phyloP scores from a whole-genome alignment of 2,888 invertebrate genomes.

The Drosophila tripunctata region DNA sequence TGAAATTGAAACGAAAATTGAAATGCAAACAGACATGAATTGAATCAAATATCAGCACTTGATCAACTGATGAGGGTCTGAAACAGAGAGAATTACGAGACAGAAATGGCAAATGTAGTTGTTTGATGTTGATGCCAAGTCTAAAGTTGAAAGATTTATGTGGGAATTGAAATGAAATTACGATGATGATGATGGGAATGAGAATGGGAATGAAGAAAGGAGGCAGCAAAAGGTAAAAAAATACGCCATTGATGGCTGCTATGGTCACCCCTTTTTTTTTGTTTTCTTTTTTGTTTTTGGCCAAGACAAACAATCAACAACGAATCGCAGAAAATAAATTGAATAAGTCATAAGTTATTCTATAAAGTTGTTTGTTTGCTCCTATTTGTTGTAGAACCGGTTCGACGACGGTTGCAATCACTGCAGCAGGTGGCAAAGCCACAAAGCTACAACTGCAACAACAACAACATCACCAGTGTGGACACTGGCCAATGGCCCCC shows the following conservation, averaged over 20 bases:
- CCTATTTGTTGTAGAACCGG: slow-evolving; percentile 54
- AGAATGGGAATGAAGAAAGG: slow-evolving; percentile 13
- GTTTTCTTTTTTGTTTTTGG: slow-evolving; percentile 24
- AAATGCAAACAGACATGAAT: background rate
- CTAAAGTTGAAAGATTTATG: slow-evolving; percentile 58
- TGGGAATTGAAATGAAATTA: slow-evolving; percentile 50
- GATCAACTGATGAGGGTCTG: slow-evolving; percentile 5
- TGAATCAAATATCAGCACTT: slow-evolving; percentile 12
- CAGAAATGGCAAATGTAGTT: slow-evolving; percentile 41
- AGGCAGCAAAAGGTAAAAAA: no score
- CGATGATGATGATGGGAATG: slow-evolving; percentile 6
- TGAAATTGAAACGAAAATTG: background rate
- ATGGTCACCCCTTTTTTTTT: slow-evolving; percentile 32
- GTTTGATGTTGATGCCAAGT: slow-evolving; percentile 20
- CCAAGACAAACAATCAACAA: slow-evolving; percentile 15
- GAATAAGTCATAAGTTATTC: slow-evolving; percentile 65
- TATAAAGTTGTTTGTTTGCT: slow-evolving; percentile 30
- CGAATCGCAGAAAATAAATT: slow-evolving; percentile 48
- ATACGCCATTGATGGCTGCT: slow-evolving; percentile 30
- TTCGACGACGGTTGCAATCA: slow-evolving; percentile 37
- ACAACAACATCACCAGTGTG: slow-evolving; percentile 24
- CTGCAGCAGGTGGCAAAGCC: slow-evolving; percentile 73
- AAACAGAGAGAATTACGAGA: slow-evolving; percentile 2
- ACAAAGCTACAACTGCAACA: slow-evolving; percentile 27
- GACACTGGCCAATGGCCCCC: slow-evolving; percentile 41